Base-by-base conservation (phyloP, 2,797 vertebrate genomes). In the Spondyliosoma cantharus region DNA sequence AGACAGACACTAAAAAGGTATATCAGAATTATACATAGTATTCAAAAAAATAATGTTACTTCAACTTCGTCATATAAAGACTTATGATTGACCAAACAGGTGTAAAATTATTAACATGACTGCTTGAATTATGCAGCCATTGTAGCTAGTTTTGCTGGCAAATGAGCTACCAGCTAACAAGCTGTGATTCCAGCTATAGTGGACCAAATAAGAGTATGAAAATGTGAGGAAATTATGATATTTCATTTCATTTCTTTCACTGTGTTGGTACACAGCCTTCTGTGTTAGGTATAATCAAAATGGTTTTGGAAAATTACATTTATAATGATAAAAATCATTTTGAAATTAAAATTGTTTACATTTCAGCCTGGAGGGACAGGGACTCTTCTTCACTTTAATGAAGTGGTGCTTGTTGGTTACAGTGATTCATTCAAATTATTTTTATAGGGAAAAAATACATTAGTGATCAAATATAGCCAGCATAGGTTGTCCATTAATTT, bases 271-370 rank as follows among this genome's bases (percentile, higher is more conserved):
- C 27, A 78, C 13, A 78, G 57, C 45, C 58, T 77, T 68, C 72
- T 71, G 68, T 66, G 63, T 82, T 81, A 81, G 14, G 75, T 81
- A 77, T 50, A 70, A 80, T 82, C 72, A 84, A 82, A 80, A 69
- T 14, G 45, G 24, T 60, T 8, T 50, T 56, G 16, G 69, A 73
- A 82, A 76, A 75, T 45, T 58, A 66, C 25, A 68, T 82, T 60
- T 66, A 67, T 37, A 46, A 60, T 68, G 70, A 75, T 49, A 58
- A 74, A 75, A 49, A 72, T 74, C 63, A 43, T 53, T 76, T 73
- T 69, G 9, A 69, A 80, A 79, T 70, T 2, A 25, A 79, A 85
- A 71, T 15, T 58, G 86, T 93, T 92, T 89, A 90, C 85, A 86
- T 87, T 57, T 89, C 5, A 80, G 69, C 37, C 24, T 65, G 15